These are phyloP conservation scores for Cottus gobio DNA, from an alignment of 2,113 vertebrate species.

Conservation along the genomic window DNA sequence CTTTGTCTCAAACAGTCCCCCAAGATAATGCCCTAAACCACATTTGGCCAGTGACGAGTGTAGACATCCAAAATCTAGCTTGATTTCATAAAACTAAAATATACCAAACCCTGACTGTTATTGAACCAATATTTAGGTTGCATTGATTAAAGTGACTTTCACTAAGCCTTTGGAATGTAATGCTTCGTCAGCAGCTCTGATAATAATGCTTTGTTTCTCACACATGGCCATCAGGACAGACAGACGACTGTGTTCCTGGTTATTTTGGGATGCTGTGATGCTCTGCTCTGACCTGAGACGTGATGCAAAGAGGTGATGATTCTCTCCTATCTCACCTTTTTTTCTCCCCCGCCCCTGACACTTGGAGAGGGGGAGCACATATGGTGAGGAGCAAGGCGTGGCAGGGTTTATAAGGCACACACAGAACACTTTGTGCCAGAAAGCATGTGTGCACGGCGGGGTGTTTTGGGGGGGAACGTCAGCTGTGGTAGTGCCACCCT, in stretches of 20 bases:
- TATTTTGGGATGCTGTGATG: conserved; percentile 66
- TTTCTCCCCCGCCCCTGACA: conserved; percentile 38
- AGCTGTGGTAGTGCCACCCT: conserved; percentile 51
- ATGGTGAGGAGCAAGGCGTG: conserved; percentile 70
- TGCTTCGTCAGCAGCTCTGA: conserved; percentile 52
- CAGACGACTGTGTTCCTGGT: conserved; percentile 51
- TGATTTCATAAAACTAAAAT: conserved; percentile 46
- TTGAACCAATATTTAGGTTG: conserved; percentile 39
- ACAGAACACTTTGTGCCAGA: conserved; percentile 77
- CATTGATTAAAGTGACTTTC: conserved; percentile 63
- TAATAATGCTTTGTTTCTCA: conserved; percentile 36
- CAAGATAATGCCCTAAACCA: conserved; percentile 64
- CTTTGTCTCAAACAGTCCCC: conserved; percentile 59
- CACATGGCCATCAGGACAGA: conserved; percentile 51
- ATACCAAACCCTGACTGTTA: conserved; percentile 62
- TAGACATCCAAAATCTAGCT: conserved; percentile 41
- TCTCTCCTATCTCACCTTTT: conserved; percentile 67
- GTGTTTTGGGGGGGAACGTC: conserved; percentile 39
- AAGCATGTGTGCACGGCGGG: conserved; percentile 76
- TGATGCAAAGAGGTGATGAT: conserved; percentile 75
- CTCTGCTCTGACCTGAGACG: conserved; percentile 74
- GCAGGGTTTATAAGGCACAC: conserved; percentile 71
- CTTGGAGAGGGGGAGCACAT: conserved; percentile 64
- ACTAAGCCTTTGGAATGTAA: conserved; percentile 75
- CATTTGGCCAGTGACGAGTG: conserved; percentile 47